Evolutionary conservation across 2,797 vertebrate species (phyloP).

Genomic region (Sarcoramphus papa): DNA sequence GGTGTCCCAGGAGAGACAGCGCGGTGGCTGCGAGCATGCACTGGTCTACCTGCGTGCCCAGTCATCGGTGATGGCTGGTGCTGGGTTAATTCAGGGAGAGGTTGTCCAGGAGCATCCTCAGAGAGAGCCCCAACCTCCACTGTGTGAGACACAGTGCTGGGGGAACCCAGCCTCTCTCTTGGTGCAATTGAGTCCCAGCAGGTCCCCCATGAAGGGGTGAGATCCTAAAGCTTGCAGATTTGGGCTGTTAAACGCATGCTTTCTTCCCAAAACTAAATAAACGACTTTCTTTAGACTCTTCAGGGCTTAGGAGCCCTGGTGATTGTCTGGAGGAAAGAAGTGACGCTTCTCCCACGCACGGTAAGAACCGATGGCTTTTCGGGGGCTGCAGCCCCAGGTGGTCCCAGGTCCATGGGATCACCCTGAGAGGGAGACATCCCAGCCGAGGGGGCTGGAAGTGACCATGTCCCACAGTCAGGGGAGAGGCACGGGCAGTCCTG

Average conservation of each 20-base stretch:
- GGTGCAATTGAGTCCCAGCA: not conserved
- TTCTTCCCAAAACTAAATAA: not conserved
- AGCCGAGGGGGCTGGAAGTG: not conserved
- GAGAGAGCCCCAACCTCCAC: not conserved
- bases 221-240: not conserved
- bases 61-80: accelerated
- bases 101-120: not conserved
- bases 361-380: not conserved
- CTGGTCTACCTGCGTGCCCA: accelerated
- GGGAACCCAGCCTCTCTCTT: not conserved
- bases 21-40: accelerated
- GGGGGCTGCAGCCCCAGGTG: not conserved
- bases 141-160: too few relatives aligned
- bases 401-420: not conserved
- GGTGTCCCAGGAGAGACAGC: not conserved
- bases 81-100: not conserved
- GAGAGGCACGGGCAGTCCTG: not conserved
- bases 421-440: not conserved
- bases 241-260: not conserved
- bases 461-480: not conserved
- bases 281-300: not conserved
- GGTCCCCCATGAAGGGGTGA: not conserved
- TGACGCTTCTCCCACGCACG: not conserved
- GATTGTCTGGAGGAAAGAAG: not conserved
- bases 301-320: not conserved